Percentiles rank a stretch among this genome's conserved stretches.
Conservation (phyloP, 2,888 invertebrate genomes). For the Lasiommata megera region DNA sequence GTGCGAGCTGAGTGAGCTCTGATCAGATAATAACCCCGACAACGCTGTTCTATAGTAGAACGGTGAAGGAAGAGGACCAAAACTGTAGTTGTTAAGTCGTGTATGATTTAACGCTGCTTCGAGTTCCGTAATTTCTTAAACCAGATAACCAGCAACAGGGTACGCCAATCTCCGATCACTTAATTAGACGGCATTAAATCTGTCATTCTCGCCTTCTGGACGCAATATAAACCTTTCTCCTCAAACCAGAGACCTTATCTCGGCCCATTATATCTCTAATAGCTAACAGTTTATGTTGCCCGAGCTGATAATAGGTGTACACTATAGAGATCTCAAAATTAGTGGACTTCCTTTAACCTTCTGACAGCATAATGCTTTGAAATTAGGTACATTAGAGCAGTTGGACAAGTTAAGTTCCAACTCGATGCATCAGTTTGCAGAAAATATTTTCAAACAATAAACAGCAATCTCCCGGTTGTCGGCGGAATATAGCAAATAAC, state of each 20-base stretch:
- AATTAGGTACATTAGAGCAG: constrained; percentile 17
- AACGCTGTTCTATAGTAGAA: too few relatives aligned
- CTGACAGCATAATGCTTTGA: constrained; percentile 18
- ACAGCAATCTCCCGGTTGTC: too few relatives aligned
- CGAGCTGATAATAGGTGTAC: constrained; percentile 28
- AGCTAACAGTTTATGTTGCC: constrained; percentile 61
- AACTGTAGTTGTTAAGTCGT: too few relatives aligned
- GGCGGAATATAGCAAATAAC: too few relatives aligned
- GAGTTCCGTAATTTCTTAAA: constrained; percentile 36
- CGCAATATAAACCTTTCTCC: constrained; percentile 58
- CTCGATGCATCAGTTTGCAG: too few relatives aligned
- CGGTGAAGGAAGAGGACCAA: too few relatives aligned
- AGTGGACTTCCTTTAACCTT: constrained; percentile 21
- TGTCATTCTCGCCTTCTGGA: constrained; percentile 64
- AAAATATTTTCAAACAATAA: too few relatives aligned
- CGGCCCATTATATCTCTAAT: constrained; percentile 69
- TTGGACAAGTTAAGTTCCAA: too few relatives aligned
- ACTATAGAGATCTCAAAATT: constrained; percentile 28
- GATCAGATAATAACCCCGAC: too few relatives aligned
- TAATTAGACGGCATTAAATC: constrained; percentile 75
- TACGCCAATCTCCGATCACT: constrained; percentile 59
- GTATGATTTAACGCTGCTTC: too few relatives aligned
- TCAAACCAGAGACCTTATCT: constrained; percentile 68
- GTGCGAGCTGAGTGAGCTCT: too few relatives aligned
- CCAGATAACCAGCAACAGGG: constrained; percentile 58